Conservation (phyloP, 1,140 invertebrate genomes). For the Aporrectodea caliginosa region DNA sequence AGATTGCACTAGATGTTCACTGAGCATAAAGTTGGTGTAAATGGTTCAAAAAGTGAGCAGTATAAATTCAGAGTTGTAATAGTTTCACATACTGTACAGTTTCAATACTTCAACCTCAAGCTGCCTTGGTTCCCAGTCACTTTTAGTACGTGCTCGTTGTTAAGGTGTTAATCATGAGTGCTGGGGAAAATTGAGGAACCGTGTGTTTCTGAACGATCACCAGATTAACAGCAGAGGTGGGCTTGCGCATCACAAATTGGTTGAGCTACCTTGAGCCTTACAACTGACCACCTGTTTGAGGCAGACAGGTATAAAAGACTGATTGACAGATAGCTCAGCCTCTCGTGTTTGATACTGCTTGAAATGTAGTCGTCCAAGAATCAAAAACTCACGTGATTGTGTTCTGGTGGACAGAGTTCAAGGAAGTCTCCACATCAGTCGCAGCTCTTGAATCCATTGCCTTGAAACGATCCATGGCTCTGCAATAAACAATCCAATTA, state of each 20-base stretch:
- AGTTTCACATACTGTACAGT: too few relatives aligned
- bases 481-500: constrained; percentile 38
- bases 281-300: neutral
- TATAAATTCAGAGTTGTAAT: too few relatives aligned
- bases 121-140: too few relatives aligned
- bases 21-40: too few relatives aligned
- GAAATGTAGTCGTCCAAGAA: neutral
- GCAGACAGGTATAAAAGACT: neutral
- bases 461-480: constrained; percentile 94
- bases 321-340: neutral
- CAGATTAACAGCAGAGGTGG: too few relatives aligned
- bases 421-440: constrained; percentile 64
- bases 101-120: too few relatives aligned
- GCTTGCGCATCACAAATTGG: neutral
- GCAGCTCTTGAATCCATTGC: constrained; percentile 85
- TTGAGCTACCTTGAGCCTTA: neutral
- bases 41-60: too few relatives aligned
- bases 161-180: too few relatives aligned
- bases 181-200: too few relatives aligned
- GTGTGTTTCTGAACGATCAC: too few relatives aligned
- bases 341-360: neutral
- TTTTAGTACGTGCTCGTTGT: too few relatives aligned
- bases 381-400: constrained; percentile 81
- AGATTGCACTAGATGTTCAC: too few relatives aligned
- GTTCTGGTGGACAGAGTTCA: constrained; percentile 97